These are phyloP conservation scores for Gryllus longicercus DNA, from an alignment of 2,888 invertebrate genomes.

Conservation along the genomic window DNA sequence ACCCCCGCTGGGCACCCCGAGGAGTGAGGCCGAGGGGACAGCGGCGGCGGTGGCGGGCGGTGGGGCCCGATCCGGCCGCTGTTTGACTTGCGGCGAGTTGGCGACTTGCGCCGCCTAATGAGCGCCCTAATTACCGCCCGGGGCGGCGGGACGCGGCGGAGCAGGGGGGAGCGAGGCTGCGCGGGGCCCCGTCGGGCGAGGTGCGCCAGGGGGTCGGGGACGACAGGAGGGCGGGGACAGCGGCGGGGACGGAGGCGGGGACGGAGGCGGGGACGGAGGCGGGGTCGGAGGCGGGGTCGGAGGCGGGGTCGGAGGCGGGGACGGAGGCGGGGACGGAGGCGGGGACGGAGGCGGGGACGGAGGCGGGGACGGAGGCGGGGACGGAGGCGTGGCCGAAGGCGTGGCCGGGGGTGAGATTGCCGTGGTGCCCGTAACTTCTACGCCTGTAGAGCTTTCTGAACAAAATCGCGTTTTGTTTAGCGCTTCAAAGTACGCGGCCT, in stretches of 20 bases:
- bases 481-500: not conserved
- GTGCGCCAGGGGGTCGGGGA: not conserved
- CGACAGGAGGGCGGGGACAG: no score
- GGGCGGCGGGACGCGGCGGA: not conserved
- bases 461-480: conserved; percentile 17
- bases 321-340: no score
- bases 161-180: not conserved
- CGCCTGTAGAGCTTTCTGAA: not conserved
- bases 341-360: not conserved
- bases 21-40: not conserved
- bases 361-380: not conserved
- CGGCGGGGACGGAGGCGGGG: no score
- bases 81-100: conserved; percentile 17
- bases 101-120: conserved; percentile 11
- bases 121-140: conserved; percentile 10
- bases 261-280: no score
- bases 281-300: no score
- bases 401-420: not conserved
- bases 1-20: not conserved
- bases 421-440: not conserved
- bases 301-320: no score
- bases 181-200: not conserved
- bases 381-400: not conserved
- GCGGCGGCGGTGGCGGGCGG: not conserved
- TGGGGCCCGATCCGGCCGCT: not conserved